Base-by-base conservation (phyloP, 2,797 vertebrate species). In the Acrossocheilus wenchowensis region DNA sequence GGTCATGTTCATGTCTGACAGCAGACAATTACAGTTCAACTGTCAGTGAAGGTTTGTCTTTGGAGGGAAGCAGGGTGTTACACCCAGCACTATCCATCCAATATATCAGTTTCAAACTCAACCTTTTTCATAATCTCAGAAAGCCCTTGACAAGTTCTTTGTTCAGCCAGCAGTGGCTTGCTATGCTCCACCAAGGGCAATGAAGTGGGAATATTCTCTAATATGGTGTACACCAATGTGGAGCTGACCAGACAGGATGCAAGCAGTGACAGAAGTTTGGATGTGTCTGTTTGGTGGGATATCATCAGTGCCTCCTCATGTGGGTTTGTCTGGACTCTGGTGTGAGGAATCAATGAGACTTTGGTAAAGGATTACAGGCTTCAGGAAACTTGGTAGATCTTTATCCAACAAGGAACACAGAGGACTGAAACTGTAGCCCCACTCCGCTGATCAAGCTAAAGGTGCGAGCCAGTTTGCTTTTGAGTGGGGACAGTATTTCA, bases 41-140 rank as follows among this genome's bases (percentile, higher is more conserved):
- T 92, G 92, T 93, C 93, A 91, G 92, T 90, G 80, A 90, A 90
- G 89, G 94, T 92, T 93, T 93, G 91, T 91, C 93, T 90, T 62
- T 75, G 69, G 74, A 43, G 41, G 69, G 52, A 41, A 62, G 48
- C 11, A n/a, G 15, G 17, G 34, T 85, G 34, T 34, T 50, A 75
- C 43, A 57, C 71, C 9, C 36, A 87, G 60, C 36, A 84, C 15
- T 26, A 45, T 17, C 23, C 36, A 60, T 60, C 48, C 43, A 23
- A 52, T 77, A 68, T 48, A 62, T 43, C 82, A 82, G 39, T 73
- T 66, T 81, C 78, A 48, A 80, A 15, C 72, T 23, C 19, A 82
- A 69, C 66, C 75, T 34, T 36, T 17, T 62, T 86, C 34, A 34
- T 15, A 23, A n/a, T 50, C 52, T 81, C 36, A 78, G 43, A 68